These are phyloP conservation scores for Camelus dromedarius DNA, from an alignment of 2,113 vertebrate genomes.

Conservation along the genomic window DNA sequence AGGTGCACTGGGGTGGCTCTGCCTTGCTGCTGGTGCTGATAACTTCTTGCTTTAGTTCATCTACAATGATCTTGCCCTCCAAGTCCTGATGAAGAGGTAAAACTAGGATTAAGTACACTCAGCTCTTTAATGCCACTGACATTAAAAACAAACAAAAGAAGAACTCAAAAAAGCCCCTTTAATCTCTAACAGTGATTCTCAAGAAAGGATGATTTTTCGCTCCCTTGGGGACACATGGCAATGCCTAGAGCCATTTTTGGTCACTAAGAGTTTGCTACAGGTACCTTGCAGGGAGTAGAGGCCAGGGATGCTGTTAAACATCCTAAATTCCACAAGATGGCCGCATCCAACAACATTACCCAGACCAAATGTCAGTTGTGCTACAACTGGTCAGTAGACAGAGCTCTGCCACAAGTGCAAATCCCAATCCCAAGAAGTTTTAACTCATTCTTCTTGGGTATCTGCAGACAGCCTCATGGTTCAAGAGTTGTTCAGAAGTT, in stretches of 20 bases:
- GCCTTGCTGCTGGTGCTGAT: conserved; percentile 99
- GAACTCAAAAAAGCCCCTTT: neutral
- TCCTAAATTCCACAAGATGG: neutral
- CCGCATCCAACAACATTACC: neutral
- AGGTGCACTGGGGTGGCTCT: conserved; percentile 96
- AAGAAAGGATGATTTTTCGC: neutral
- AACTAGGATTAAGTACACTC: neutral
- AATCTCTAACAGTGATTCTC: neutral
- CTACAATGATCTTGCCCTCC: conserved; percentile 99
- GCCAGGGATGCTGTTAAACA: neutral
- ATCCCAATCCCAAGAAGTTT: neutral
- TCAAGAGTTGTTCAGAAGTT: conserved; percentile 89
- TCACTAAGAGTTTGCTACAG: neutral
- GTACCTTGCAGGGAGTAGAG: neutral
- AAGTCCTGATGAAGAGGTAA: conserved; percentile 89
- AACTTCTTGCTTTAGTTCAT: conserved; percentile 97
- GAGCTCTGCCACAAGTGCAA: neutral
- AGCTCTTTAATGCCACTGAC: neutral
- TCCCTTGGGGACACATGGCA: rapidly evolving
- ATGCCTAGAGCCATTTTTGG: neutral
- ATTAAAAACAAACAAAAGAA: neutral
- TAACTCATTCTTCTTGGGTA: neutral
- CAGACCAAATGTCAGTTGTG: neutral
- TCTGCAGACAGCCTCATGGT: neutral
- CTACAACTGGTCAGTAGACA: neutral